Percentiles rank a stretch among this genome's conserved stretches.
These are phyloP conservation scores for Hemitrygon akajei DNA, from an alignment of 2,797 vertebrate genomes.

Conservation along the genomic window DNA sequence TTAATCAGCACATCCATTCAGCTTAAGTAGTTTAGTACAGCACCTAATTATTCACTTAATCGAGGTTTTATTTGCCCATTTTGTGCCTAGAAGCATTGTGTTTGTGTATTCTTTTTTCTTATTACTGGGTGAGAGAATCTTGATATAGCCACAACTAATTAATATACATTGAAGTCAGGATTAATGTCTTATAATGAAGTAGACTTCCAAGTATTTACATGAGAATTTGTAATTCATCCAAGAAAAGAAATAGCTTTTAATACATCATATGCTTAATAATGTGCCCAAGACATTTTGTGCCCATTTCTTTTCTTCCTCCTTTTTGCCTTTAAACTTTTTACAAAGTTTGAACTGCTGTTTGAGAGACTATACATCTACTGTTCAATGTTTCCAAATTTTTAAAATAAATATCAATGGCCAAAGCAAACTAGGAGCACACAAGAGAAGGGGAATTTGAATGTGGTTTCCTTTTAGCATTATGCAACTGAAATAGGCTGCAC, in stretches of 20 bases:
- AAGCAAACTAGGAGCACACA: not conserved
- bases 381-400: not conserved
- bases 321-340: not conserved
- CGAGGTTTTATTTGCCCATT: conserved; percentile 50
- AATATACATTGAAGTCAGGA: not conserved
- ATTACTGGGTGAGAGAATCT: not conserved
- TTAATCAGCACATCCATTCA: conserved; percentile 53
- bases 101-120: too few relatives aligned
- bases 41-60: conserved; percentile 62
- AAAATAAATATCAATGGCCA: not conserved
- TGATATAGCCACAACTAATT: not conserved
- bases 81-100: conserved; percentile 41
- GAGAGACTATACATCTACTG: not conserved
- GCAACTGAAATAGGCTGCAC: too few relatives aligned
- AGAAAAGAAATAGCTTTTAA: conserved; percentile 13
- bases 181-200: not conserved
- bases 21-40: conserved; percentile 56
- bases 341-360: not conserved
- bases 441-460: too few relatives aligned
- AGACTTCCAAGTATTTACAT: not conserved
- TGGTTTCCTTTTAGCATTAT: too few relatives aligned
- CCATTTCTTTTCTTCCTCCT: not conserved
- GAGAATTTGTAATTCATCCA: conserved; percentile 1
- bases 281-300: not conserved
- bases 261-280: not conserved